Conservation (phyloP, 2,797 vertebrate species). For the Tapera naevia region DNA sequence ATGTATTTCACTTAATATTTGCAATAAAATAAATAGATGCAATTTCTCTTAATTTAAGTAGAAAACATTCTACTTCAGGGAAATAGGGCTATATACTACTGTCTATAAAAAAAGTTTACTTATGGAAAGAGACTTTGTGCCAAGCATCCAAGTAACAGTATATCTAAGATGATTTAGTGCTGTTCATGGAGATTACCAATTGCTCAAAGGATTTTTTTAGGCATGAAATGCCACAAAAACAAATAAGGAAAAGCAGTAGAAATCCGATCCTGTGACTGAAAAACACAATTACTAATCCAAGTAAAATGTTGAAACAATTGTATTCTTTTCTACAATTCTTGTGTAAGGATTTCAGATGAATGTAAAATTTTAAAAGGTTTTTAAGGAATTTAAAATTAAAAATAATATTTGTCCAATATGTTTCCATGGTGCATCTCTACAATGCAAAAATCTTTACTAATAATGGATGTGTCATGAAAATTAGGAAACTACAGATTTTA, state of each 20-base stretch:
- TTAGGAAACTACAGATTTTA: background rate
- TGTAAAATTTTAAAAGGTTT: background rate
- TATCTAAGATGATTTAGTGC: background rate
- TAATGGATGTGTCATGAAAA: background rate
- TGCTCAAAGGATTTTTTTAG: background rate
- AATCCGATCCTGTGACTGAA: background rate
- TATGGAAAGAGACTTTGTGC: background rate
- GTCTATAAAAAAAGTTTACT: background rate
- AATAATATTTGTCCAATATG: background rate
- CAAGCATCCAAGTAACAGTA: background rate
- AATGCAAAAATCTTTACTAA: background rate
- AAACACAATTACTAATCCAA: background rate
- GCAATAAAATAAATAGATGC: background rate
- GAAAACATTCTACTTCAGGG: background rate
- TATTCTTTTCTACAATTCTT: background rate
- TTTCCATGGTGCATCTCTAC: background rate
- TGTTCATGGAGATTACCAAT: background rate
- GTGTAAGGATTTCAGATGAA: background rate
- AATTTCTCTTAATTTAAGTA: background rate
- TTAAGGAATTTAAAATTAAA: background rate
- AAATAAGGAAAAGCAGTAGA: background rate
- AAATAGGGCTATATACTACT: background rate
- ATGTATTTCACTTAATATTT: background rate
- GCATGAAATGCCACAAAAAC: background rate
- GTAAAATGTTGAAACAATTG: background rate